Conservation (phyloP, 2,113 vertebrate species). For the Callorhinus ursinus region DNA sequence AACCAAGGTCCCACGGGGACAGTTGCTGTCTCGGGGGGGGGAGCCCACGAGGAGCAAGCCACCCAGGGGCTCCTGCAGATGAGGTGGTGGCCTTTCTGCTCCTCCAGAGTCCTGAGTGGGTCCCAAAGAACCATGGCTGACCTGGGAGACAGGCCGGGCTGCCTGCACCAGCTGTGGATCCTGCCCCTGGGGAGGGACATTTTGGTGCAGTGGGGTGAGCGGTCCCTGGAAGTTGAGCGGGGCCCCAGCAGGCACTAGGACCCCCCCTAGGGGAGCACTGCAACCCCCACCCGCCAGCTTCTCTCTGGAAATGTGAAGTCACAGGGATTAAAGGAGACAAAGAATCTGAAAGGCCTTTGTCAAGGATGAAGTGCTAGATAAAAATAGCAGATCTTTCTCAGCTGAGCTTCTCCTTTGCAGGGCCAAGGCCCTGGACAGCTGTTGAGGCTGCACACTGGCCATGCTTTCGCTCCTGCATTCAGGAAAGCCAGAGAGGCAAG, state of each 20-base stretch:
- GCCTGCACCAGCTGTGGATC: background rate
- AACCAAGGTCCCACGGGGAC: background rate
- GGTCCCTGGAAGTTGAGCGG: background rate
- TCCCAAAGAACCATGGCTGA: background rate
- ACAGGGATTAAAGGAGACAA: slow-evolving; percentile 10
- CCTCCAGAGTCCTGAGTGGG: background rate
- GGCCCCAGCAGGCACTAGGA: too few relatives aligned
- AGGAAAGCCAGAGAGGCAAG: background rate
- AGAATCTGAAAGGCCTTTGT: background rate
- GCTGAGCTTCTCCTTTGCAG: background rate
- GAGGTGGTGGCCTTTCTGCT: background rate
- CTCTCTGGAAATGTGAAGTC: background rate
- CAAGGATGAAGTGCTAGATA: background rate
- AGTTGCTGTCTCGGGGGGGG: background rate
- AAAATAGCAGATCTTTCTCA: slow-evolving; percentile 52
- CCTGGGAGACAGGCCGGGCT: background rate
- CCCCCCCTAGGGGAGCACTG: accelerated
- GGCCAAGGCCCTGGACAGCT: background rate
- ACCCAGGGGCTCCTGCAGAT: background rate
- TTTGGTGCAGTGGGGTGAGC: background rate
- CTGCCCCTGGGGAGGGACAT: background rate
- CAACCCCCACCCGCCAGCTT: background rate
- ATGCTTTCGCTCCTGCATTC: background rate
- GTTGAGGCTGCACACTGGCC: background rate
- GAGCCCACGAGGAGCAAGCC: background rate